These are phyloP conservation scores for Aphelocoma coerulescens DNA, from an alignment of 2,113 vertebrate genomes.

Conservation along the genomic window DNA sequence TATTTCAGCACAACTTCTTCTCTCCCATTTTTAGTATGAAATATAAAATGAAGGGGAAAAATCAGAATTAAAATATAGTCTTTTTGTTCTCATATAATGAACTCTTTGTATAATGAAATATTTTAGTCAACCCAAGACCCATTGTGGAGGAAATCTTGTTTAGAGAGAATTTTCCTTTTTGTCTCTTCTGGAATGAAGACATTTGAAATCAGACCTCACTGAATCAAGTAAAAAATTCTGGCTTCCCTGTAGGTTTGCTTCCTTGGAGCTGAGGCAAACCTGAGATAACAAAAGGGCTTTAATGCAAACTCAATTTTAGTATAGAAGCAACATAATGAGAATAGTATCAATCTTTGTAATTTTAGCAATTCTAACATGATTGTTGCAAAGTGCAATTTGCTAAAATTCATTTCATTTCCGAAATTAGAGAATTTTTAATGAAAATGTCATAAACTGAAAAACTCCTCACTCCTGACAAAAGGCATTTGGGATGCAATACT, in stretches of 20 bases:
- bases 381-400: neutral
- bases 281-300: conserved; percentile 11
- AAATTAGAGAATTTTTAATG: neutral
- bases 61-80: neutral
- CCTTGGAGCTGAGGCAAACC: neutral
- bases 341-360: neutral
- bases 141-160: neutral
- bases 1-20: neutral
- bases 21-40: neutral
- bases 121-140: neutral
- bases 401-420: neutral
- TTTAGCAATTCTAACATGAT: neutral
- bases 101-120: neutral
- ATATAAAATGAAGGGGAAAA: neutral
- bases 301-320: conserved; percentile 9
- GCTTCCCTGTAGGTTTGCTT: neutral
- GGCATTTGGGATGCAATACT: neutral
- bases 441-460: neutral
- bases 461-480: neutral
- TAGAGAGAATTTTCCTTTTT: neutral
- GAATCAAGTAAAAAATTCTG: neutral
- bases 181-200: neutral
- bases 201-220: neutral
- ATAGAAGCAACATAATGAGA: neutral
- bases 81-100: neutral